A percentile compares a stretch with the other conserved stretches of the same genome.
phyloP scores from a whole-genome alignment of 2,113 vertebrate species.

The Pseudorasbora parva region DNA sequence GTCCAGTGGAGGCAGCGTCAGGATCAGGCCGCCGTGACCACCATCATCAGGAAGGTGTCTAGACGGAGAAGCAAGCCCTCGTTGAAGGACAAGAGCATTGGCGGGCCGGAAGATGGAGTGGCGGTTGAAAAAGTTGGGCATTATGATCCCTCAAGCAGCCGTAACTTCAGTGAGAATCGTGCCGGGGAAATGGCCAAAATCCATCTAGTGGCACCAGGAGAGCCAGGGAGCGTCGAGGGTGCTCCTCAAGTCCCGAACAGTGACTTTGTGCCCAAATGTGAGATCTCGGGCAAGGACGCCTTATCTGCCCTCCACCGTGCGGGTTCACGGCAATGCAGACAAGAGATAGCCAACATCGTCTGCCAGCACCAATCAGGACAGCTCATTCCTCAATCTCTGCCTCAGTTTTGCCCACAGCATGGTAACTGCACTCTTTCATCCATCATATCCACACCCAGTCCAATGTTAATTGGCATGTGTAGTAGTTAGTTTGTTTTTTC shows the following conservation, averaged over 20 bases:
- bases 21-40: constrained; percentile 70
- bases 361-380: constrained; percentile 90
- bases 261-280: constrained; percentile 90
- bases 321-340: constrained; percentile 88
- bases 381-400: constrained; percentile 89
- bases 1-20: constrained; percentile 76
- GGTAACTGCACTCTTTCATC: constrained; percentile 70
- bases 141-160: constrained; percentile 81
- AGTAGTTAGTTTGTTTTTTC: background rate
- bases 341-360: constrained; percentile 93
- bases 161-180: constrained; percentile 80
- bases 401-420: constrained; percentile 87
- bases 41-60: constrained; percentile 73
- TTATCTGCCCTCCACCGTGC: constrained; percentile 90
- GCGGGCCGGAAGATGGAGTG: constrained; percentile 56
- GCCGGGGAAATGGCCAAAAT: constrained; percentile 68
- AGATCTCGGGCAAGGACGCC: constrained; percentile 92
- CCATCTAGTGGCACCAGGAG: constrained; percentile 80
- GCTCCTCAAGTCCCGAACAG: constrained; percentile 85
- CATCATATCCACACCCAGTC: background rate
- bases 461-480: background rate
- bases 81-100: constrained; percentile 63
- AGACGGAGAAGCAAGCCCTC: constrained; percentile 67
- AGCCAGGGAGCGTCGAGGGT: constrained; percentile 93
- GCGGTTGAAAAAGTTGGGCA: constrained; percentile 62